Percentiles rank a stretch among this genome's conserved stretches.
Conservation (phyloP, 2,888 invertebrate species). For the Scaptomyza caliginosa region DNA sequence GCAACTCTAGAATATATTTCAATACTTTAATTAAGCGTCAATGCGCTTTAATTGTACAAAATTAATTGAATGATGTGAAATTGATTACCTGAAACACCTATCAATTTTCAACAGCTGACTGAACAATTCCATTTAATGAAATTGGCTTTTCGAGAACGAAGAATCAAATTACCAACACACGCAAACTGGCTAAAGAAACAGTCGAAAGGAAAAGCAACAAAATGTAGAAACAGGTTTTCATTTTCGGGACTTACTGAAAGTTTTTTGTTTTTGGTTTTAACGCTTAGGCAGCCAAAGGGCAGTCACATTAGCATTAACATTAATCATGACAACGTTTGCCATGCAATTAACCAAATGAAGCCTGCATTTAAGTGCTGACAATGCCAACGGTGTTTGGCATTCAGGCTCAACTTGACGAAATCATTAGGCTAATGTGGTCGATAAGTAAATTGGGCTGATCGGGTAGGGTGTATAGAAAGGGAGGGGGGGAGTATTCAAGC, state of each 20-base stretch:
- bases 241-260: slow-evolving; percentile 16
- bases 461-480: slow-evolving; percentile 24
- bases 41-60: slow-evolving; percentile 6
- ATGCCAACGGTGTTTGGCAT: slow-evolving; percentile 41
- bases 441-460: slow-evolving; percentile 51
- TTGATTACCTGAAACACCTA: slow-evolving; percentile 41
- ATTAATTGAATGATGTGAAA: slow-evolving; percentile 44
- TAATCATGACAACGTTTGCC: slow-evolving; percentile 73
- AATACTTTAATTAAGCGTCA: neutral
- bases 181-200: neutral
- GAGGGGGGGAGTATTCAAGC: neutral
- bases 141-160: slow-evolving; percentile 25
- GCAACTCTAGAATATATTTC: neutral
- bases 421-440: slow-evolving; percentile 73
- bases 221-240: slow-evolving; percentile 49
- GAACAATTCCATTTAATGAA: slow-evolving; percentile 43
- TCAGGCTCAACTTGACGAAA: slow-evolving; percentile 56
- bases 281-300: slow-evolving; percentile 53
- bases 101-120: slow-evolving; percentile 43
- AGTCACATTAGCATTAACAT: slow-evolving; percentile 56
- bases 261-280: slow-evolving; percentile 3
- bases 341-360: slow-evolving; percentile 76
- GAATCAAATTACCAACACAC: slow-evolving; percentile 15
- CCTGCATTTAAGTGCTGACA: slow-evolving; percentile 76
- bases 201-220: neutral